Conservation (phyloP, 2,888 invertebrate species). For the Thera britannica region DNA sequence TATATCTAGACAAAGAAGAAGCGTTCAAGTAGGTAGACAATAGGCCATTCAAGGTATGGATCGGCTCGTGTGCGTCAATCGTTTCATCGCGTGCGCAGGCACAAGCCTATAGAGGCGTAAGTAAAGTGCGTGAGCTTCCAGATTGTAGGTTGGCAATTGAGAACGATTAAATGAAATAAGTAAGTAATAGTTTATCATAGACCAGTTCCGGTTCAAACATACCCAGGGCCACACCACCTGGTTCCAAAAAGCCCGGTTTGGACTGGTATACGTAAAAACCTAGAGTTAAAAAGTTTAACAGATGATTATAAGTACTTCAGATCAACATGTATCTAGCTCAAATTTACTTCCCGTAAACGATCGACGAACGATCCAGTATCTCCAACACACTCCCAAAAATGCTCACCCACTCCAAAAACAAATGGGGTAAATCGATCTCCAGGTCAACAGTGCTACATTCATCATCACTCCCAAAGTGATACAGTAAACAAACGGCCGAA, state of each 20-base stretch:
- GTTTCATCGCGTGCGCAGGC: slow-evolving; percentile 41
- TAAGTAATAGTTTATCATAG: slow-evolving; percentile 19
- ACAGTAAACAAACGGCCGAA: slow-evolving; percentile 34
- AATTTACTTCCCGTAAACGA: too few relatives aligned
- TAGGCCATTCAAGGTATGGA: slow-evolving; percentile 50
- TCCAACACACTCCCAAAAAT: slow-evolving; percentile 11
- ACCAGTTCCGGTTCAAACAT: slow-evolving; percentile 7
- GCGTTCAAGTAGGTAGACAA: slow-evolving; percentile 45
- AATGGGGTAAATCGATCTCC: slow-evolving; percentile 23
- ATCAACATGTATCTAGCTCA: too few relatives aligned
- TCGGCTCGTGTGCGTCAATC: slow-evolving; percentile 51
- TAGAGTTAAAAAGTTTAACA: too few relatives aligned
- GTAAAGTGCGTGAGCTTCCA: slow-evolving; percentile 34
- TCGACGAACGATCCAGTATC: too few relatives aligned
- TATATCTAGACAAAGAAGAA: slow-evolving; percentile 28
- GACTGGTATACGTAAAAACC: slow-evolving; percentile 13
- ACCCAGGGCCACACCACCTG: slow-evolving; percentile 27
- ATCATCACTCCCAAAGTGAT: slow-evolving; percentile 29
- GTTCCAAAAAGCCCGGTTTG: slow-evolving; percentile 3
- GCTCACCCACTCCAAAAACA: slow-evolving; percentile 22
- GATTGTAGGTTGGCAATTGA: slow-evolving; percentile 11
- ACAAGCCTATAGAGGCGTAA: slow-evolving; percentile 22
- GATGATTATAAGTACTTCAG: too few relatives aligned
- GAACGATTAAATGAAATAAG: slow-evolving; percentile 16
- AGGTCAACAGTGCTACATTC: slow-evolving; percentile 30